A percentile compares a stretch with the other conserved stretches of the same genome.
Conservation (phyloP, 2,113 vertebrate species). For the Danionella cerebrum region DNA sequence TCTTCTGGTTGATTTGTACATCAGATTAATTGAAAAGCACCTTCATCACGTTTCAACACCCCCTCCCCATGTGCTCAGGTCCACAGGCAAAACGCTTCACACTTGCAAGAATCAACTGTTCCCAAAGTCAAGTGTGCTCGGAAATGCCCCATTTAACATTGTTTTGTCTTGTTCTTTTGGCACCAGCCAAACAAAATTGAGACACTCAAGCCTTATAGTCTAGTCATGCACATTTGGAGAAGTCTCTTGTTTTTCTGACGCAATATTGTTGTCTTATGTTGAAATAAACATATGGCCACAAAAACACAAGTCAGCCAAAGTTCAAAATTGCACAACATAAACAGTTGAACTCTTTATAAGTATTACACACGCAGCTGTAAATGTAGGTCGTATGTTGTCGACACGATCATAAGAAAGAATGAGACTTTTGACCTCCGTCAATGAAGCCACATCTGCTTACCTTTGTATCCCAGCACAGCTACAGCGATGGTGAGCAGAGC, state of each 20-base stretch:
- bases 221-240: constrained; percentile 28
- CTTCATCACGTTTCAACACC: no score
- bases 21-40: no score
- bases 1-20: no score
- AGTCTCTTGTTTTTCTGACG: constrained; percentile 38
- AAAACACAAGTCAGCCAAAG: constrained; percentile 2
- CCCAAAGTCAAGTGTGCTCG: no score
- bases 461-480: constrained; percentile 95
- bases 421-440: not conserved
- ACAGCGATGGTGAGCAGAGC: constrained; percentile 90
- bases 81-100: no score
- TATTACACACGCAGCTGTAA: not conserved
- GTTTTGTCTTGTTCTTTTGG: no score
- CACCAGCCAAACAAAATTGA: constrained; percentile 30
- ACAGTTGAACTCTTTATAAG: no score
- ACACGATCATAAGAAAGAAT: not conserved
- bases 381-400: no score
- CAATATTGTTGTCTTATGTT: constrained; percentile 21
- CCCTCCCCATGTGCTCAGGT: no score
- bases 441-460: constrained; percentile 53
- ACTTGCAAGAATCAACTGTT: no score
- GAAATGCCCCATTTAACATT: no score
- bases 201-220: constrained; percentile 24
- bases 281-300: not conserved
- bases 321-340: no score